Evolutionary conservation across 2,797 vertebrate genomes (phyloP), one percentile per base, ranked within the genome.

Genomic region (Lindbergichthys nudifrons): DNA sequence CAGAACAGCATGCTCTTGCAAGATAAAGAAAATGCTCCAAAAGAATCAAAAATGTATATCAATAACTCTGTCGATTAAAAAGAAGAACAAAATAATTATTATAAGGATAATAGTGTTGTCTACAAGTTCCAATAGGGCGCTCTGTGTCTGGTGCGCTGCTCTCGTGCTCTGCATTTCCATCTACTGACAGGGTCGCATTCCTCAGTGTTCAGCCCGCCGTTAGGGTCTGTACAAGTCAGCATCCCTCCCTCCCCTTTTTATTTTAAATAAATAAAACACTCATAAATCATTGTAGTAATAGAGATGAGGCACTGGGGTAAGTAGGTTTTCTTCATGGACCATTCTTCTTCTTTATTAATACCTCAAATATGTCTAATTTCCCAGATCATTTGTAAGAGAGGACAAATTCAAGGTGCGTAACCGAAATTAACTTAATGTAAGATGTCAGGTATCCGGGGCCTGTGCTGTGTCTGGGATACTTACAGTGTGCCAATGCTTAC

Each of bases 201-300:
- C 64, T 68, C 36, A 76, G 59, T 5, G 50, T 32, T 70, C 75
- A 62, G 66, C 58, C 82, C 83, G 79, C 81, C 80, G 88, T 73
- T 59, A 57, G 61, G 15, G 19, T 21, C 42, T 23, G 54, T 39
- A 30, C 58, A 46, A 54, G 63, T 64, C 70, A 68, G 36, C 59
- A 9, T 8, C 56, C 3, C 66, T 54, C 6, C 43, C 15, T 18
- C 3, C 10, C 2, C 13, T 15, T 39, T 19, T 32, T 4, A 14
- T 15, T 21, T 16, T 30, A 9, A 9, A 8, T 30, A 6, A 23
- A 43, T n/a, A 16, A 73, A 74, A 46, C 71, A 65, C 50, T 59
- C 63, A 1, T 64, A 60, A 75, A 63, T 72, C 61, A 57, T 63
- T 9, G 10, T 23, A 26, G 5, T 26, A 21, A 65, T 36, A 13